Evolutionary conservation across 2,888 invertebrate genomes (phyloP).

Genomic region (Miltochrista miniata): DNA sequence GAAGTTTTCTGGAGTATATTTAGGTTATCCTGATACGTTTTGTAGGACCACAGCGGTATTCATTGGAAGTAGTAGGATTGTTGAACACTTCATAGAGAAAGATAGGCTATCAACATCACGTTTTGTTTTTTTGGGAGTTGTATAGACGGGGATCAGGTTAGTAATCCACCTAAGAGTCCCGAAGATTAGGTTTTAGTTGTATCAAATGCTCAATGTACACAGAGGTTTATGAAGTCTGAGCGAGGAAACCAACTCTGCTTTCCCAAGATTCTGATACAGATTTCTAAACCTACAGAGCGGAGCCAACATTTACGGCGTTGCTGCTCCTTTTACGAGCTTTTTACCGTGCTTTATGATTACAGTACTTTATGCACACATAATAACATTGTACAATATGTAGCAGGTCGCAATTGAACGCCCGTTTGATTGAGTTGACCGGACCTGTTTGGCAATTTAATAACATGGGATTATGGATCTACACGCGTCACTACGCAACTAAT

Average conservation of each 20-base stretch:
- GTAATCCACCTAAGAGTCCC: conserved; percentile 58
- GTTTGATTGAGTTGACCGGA: conserved; percentile 35
- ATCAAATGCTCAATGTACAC: conserved; percentile 46
- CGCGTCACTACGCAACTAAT: conserved; percentile 84
- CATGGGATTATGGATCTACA: conserved; percentile 77
- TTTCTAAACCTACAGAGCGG: conserved; percentile 2
- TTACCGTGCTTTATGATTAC: conserved; percentile 10
- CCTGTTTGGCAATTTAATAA: conserved; percentile 66
- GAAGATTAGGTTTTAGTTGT: conserved; percentile 43
- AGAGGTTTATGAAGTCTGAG: not conserved
- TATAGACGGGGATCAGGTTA: no score
- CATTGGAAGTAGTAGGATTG: conserved; percentile 18
- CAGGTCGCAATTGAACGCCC: conserved; percentile 12
- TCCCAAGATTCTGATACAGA: not conserved
- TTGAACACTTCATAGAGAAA: conserved; percentile 14
- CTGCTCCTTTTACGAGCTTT: conserved; percentile 21
- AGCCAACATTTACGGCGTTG: conserved; percentile 12
- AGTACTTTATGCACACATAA: conserved; percentile 8
- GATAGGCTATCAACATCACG: conserved; percentile 17
- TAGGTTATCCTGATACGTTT: no score
- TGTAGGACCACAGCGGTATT: conserved; percentile 4
- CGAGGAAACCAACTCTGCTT: not conserved
- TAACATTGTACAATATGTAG: conserved; percentile 10
- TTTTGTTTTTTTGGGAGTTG: no score
- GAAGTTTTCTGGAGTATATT: not conserved